Base-by-base conservation (phyloP, 2,797 vertebrate genomes). In the Zenarchopterus dispar region DNA sequence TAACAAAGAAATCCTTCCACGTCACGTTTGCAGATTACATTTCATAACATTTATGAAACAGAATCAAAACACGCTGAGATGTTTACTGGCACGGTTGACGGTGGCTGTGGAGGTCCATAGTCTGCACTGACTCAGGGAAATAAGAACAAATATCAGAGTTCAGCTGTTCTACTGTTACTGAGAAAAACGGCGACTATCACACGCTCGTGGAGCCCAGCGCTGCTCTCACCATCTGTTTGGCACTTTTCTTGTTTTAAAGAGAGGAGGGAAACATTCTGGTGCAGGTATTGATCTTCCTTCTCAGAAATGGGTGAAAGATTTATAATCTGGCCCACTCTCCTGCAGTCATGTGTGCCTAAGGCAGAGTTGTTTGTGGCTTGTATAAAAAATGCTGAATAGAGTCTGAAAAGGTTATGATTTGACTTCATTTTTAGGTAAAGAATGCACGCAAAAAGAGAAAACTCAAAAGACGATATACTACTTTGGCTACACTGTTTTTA, bases 81-180 rank as follows among this genome's bases (percentile, higher is more conserved):
- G 60, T 76, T 79, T 61, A 49, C 48, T 52, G 51, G 59, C 66
- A 56, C 42, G 51, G 58, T 54, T 36, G 73, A 43, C 55, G 2
- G 6, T 3, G 19, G 8, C 43, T 43, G 6, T 63, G 24, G 76
- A 73, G 72, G 83, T 86, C 65, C 78, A 81, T 28, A 78, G 75
- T 85, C 75, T 86, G 70, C 72, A 15, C 2, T 31, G 56, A 71
- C 52, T 28, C 4, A 26, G 42, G 28, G 59, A 75, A 70, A 74
- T 21, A 18, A 59, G 62, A 45, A 33, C 68, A 81, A 67, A 84
- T 80, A 78, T 55, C 78, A 73, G 59, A 74, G 72, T 54, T 70
- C 68, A 77, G 63, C 78, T 60, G 67, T 68, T 81, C 50, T 76
- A 28, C 70, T 73, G 10, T 78, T 71, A 77, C 73, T 67, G 50